Conservation (phyloP, 2,888 invertebrate genomes). For the Atrina japonica region DNA sequence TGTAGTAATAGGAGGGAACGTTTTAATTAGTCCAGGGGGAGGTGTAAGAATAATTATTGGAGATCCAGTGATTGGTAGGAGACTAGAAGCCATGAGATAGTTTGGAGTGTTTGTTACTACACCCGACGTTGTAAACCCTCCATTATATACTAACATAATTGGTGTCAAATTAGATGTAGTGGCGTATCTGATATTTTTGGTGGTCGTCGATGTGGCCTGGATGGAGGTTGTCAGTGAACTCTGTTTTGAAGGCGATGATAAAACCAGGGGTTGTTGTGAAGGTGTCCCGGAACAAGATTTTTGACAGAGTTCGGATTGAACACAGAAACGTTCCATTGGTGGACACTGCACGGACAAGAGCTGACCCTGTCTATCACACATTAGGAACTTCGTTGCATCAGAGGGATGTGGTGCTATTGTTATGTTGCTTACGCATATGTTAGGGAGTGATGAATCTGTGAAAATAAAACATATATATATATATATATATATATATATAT, state of each 20-base stretch:
- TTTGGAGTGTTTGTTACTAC: background rate
- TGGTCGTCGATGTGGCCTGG: too few relatives aligned
- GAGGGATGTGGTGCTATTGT: conserved; percentile 62
- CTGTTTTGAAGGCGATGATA: too few relatives aligned
- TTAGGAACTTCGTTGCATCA: conserved; percentile 53
- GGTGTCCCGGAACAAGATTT: too few relatives aligned
- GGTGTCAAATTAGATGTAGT: conserved; percentile 3
- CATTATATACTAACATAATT: background rate
- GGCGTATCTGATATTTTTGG: background rate
- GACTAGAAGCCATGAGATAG: conserved; percentile 4
- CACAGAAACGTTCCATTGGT: conserved; percentile 39
- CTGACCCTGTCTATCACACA: conserved; percentile 59
- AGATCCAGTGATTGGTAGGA: background rate
- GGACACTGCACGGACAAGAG: conserved; percentile 58
- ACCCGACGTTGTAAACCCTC: background rate
- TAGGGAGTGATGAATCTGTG: conserved; percentile 5
- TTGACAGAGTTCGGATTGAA: conserved; percentile 40
- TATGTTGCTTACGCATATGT: conserved; percentile 16
- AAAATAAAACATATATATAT: background rate
- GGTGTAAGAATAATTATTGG: background rate
- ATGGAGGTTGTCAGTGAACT: too few relatives aligned
- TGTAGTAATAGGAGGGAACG: background rate
- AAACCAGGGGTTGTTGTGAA: too few relatives aligned
- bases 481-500: too few relatives aligned
- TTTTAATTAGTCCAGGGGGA: background rate